phyloP scores from a whole-genome alignment of 1,140 invertebrate species.

The Heliconius hewitsoni region DNA sequence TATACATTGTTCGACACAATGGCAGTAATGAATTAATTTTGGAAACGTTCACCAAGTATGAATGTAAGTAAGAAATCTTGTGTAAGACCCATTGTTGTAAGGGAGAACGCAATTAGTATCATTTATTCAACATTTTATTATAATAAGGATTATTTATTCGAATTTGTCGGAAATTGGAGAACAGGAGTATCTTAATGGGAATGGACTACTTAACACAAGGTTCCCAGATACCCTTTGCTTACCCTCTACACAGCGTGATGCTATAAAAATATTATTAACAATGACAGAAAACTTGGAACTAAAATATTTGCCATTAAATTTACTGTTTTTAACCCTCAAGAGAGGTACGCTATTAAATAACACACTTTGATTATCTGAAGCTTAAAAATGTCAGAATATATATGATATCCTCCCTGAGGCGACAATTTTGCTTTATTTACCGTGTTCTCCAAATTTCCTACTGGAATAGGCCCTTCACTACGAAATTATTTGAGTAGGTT shows the following conservation, averaged over 20 bases:
- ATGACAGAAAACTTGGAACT: too few relatives aligned
- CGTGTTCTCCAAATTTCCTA: background rate
- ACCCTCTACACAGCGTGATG: too few relatives aligned
- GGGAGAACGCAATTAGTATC: background rate
- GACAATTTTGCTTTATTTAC: background rate
- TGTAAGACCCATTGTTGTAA: background rate
- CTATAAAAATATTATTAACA: too few relatives aligned
- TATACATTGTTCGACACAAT: background rate
- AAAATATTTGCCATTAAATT: background rate
- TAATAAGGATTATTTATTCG: background rate
- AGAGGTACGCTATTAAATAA: conserved; percentile 7
- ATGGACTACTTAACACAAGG: too few relatives aligned
- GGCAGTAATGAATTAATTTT: conserved; percentile 10
- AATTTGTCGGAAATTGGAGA: too few relatives aligned
- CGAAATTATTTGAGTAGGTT: background rate
- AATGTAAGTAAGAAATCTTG: conserved; percentile 10
- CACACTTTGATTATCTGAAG: background rate
- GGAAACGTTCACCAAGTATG: background rate
- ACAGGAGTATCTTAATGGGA: too few relatives aligned
- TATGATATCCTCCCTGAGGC: background rate
- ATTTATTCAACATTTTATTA: background rate
- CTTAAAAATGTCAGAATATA: background rate
- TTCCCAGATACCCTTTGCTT: too few relatives aligned
- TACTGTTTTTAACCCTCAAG: background rate
- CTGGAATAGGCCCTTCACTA: background rate